These are phyloP conservation scores for Pediacus dermestoides DNA, from an alignment of 2,888 invertebrate species.

Conservation along the genomic window DNA sequence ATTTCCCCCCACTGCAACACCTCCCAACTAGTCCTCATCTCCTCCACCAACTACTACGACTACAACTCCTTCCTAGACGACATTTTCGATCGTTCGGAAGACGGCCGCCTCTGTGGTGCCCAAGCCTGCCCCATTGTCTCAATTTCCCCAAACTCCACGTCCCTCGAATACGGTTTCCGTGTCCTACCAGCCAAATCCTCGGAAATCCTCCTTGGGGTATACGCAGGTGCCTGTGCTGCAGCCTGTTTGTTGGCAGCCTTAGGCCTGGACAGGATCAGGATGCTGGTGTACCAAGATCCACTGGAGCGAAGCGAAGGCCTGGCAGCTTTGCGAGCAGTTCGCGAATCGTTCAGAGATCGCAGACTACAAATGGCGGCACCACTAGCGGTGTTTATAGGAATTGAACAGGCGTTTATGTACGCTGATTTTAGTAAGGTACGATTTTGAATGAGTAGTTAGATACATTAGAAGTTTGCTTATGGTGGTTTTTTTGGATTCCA, in stretches of 20 bases:
- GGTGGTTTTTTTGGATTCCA: too few relatives aligned
- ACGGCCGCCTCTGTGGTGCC: conserved; percentile 58
- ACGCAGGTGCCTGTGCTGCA: conserved; percentile 47
- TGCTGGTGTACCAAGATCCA: conserved; percentile 56
- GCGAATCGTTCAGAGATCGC: conserved; percentile 58
- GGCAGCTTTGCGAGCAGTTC: conserved; percentile 52
- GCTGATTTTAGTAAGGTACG: conserved; percentile 75
- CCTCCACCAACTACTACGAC: conserved; percentile 28
- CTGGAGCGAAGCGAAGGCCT: conserved; percentile 48
- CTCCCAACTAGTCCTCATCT: conserved; percentile 18
- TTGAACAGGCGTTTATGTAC: conserved; percentile 82
- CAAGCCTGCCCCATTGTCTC: conserved; percentile 53
- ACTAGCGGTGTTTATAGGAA: conserved; percentile 74
- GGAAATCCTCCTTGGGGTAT: conserved; percentile 46
- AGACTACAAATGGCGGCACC: conserved; percentile 69
- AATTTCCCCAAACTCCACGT: conserved; percentile 18
- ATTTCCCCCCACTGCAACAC: conserved; percentile 18
- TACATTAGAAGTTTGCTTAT: too few relatives aligned
- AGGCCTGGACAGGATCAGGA: conserved; percentile 54
- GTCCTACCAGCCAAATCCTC: conserved; percentile 45
- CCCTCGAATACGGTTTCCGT: conserved; percentile 26
- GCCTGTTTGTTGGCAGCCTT: conserved; percentile 44
- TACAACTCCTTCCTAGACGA: conserved; percentile 47
- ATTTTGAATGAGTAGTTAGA: too few relatives aligned
- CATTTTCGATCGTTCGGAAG: conserved; percentile 55